Base-by-base conservation (phyloP, 2,888 invertebrate genomes). In the Hybos culiciformis region DNA sequence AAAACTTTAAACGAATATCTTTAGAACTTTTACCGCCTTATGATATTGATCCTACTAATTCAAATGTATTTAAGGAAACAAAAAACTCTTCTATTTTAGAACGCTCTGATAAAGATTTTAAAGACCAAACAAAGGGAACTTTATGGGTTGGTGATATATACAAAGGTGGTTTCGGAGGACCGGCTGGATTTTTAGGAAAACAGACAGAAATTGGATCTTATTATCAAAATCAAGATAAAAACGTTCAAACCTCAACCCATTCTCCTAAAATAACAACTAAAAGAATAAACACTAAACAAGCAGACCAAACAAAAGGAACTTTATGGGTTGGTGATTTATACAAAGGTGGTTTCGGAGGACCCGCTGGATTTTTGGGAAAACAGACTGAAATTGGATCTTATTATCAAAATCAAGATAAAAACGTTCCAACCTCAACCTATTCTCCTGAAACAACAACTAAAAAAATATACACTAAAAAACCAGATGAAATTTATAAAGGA, bases 401-500 rank as follows among this genome's bases (percentile, higher is more conserved):
- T 17, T n/a, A 29, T 4, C 29, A 29, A 15, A 32, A 17, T 17
- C 9, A 32, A 15, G 11, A 8, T 5, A 14, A 9, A 2, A 32
- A 4, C 29, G n/a, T 4, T 2, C n/a, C 7, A 31, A 3, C 7
- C 3, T 12, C 29, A 14, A n/a, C 5, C 14, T 17, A 17, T 7
- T 32, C 6, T 9, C 5, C n/a, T 9, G n/a, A 14, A 9, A 14
- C 17, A 32, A 32, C 32, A 32, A 9, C 15, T 17, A 32, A 3
- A 14, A 32, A 15, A 32, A 15, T 32, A 32, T 32, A 15, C 32
- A 8, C 9, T 32, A 32, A 32, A 32, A 32, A 17, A 17, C 7
- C 32, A 24, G 33, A 18, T 12, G 43, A 33, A 20, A 47, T 47
- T 24, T 47, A 49, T 31, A 46, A 45, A 9, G 49, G 49, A 12